Evolutionary conservation across 1,140 invertebrate species (phyloP).

Genomic region (Hyposmocoma kahamanoa): DNA sequence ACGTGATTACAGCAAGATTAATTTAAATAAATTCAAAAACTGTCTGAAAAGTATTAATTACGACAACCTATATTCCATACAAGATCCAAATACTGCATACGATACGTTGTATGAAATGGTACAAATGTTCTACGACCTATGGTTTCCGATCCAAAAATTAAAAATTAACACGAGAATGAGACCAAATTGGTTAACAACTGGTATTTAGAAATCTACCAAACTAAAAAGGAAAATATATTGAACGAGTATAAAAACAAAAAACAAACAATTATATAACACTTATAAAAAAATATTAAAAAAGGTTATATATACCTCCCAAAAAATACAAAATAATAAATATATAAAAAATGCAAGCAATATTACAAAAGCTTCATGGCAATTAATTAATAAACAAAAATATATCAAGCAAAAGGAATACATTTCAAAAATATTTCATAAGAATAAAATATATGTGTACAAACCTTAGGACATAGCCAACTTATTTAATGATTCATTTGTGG

Average conservation of each 20-base stretch:
- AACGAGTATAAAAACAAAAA: not conserved
- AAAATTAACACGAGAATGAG: not conserved
- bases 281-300: slow-evolving; percentile 1
- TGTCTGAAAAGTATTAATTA: not conserved
- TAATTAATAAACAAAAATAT: not conserved
- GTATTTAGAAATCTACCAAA: not conserved
- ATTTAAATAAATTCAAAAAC: slow-evolving; percentile 7
- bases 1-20: slow-evolving; percentile 6
- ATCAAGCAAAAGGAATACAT: not conserved
- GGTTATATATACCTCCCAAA: not conserved
- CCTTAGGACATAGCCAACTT: no score
- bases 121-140: slow-evolving; percentile 1
- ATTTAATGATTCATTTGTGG: no score
- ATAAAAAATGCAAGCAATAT: not conserved
- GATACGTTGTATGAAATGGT: not conserved
- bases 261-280: not conserved
- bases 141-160: not conserved
- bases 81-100: slow-evolving; percentile 1
- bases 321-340: not conserved
- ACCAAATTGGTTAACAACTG: slow-evolving; percentile 4
- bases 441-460: no score
- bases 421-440: no score
- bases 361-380: not conserved
- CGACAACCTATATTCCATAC: not conserved
- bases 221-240: not conserved